Evolutionary conservation across 2,888 invertebrate genomes (phyloP), one percentile per base, ranked within the genome.

Genomic region (Ennomos quercinarius): DNA sequence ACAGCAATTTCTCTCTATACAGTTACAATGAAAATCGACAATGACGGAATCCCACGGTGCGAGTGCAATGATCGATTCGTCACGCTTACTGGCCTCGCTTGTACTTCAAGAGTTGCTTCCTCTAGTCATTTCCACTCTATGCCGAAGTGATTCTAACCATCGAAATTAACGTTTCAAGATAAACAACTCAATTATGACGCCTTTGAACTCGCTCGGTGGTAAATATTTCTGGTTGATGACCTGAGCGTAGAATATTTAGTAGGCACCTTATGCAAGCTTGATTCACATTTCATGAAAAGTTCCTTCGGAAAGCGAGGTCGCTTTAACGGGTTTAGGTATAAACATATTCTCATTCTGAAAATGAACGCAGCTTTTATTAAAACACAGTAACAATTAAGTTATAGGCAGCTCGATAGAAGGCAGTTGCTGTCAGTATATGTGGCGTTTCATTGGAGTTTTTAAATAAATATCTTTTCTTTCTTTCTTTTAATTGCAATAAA

Each of bases 21-120:
- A 84, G 86, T 87, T 88, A 84, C 69, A 77, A 71, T 79, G 80
- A 79, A 85, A 82, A 84, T 76, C 79, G 80, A 85, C 87, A 87
- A 85, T 85, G 77, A 77, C 76, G 73, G 73, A 76, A 84, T 90
- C 87, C 84, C 90, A 89, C 89, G 87, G 81, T 76, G 62, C 63
- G 77, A 76, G 90, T 86, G 88, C 87, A 86, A 81, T 75, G 88
- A 80, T 81, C 89, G 79, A 77, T 76, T 78, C 76, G 75, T 84
- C 81, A 86, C 83, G 87, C 77, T 79, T 76, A 73, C 81, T 82
- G 78, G 80, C 74, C 69, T 68, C 64, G 71, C 71, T 74, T 78
- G 77, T 80, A 81, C 77, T 74, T 67, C 34, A 35, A 71, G 76
- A 75, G 79, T 77, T 76, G 72, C 65, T 71, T 70, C 70, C 67